These are phyloP conservation scores for Drosophila koepferae DNA, from an alignment of 2,888 invertebrate species.

Conservation along the genomic window DNA sequence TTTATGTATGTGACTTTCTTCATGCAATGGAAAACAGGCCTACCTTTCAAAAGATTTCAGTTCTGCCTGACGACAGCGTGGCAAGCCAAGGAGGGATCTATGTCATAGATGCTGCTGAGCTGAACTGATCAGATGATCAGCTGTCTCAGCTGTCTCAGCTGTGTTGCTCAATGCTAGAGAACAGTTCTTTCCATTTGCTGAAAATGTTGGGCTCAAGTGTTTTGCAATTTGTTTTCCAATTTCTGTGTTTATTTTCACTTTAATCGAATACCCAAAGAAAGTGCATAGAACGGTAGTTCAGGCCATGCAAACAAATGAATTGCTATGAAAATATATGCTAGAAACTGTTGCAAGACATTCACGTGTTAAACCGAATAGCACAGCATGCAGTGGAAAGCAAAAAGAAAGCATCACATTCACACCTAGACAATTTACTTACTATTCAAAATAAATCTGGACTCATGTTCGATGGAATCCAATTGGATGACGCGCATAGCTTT, in stretches of 20 bases:
- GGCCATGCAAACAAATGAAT: constrained; percentile 37
- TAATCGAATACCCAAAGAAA: constrained; percentile 28
- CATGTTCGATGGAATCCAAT: constrained; percentile 45
- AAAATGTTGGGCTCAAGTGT: constrained; percentile 20
- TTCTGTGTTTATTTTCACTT: constrained; percentile 10
- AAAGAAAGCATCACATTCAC: constrained; percentile 32
- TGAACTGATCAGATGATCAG: background rate
- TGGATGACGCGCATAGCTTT: constrained; percentile 63
- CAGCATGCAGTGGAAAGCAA: constrained; percentile 18
- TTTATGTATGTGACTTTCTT: constrained; percentile 79
- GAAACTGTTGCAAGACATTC: constrained; percentile 55
- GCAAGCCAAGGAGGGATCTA: constrained; percentile 8
- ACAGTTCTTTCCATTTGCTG: constrained; percentile 22
- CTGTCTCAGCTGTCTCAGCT: background rate
- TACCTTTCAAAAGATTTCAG: constrained; percentile 1
- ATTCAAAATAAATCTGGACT: constrained; percentile 44
- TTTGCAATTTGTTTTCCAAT: constrained; percentile 34
- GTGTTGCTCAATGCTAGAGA: background rate
- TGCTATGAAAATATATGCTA: constrained; percentile 65
- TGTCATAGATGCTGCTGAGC: background rate
- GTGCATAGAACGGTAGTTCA: constrained; percentile 61
- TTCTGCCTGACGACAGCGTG: background rate
- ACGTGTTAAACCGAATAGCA: constrained; percentile 55
- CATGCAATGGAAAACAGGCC: constrained; percentile 31
- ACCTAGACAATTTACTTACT: constrained; percentile 43